A percentile compares a stretch with the other conserved stretches of the same genome.
These are phyloP conservation scores for Nesogale talazaci DNA, from an alignment of 2,113 vertebrate genomes.

Conservation along the genomic window DNA sequence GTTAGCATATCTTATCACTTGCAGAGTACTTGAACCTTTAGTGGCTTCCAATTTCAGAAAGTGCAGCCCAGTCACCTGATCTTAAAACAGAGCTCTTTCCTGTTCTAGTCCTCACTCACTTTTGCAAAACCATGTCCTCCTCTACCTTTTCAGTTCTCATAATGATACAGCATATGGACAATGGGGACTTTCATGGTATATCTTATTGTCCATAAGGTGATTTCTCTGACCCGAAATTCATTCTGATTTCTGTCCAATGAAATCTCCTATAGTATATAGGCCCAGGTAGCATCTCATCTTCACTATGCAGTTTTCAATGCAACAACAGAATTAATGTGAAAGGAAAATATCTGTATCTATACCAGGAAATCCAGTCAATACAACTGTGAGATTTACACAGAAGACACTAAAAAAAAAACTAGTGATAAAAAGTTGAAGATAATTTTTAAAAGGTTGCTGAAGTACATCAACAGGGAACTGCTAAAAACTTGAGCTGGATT, in stretches of 20 bases:
- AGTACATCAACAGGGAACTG: no score
- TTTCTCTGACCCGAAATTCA: background rate
- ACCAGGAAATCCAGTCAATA: no score
- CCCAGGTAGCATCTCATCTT: background rate
- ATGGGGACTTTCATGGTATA: background rate
- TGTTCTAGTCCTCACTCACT: background rate
- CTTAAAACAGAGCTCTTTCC: background rate
- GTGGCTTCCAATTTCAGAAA: background rate
- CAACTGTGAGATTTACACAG: no score
- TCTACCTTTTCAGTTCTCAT: background rate
- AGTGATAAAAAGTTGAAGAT: no score
- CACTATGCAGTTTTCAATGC: background rate
- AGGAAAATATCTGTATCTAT: no score
- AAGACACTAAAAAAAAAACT: no score
- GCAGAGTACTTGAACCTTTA: background rate
- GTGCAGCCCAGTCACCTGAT: background rate
- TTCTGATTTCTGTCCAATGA: background rate
- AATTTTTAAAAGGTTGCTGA: no score
- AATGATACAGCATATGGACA: background rate
- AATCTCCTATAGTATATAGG: background rate
- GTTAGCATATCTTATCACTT: background rate
- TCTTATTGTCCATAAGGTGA: background rate
- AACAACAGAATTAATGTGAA: background rate
- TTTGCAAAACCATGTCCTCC: background rate
- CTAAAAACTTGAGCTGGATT: no score